Percentiles rank a stretch among this genome's conserved stretches.
Conservation (phyloP, 2,888 invertebrate species). For the Apocheima hispidaria region DNA sequence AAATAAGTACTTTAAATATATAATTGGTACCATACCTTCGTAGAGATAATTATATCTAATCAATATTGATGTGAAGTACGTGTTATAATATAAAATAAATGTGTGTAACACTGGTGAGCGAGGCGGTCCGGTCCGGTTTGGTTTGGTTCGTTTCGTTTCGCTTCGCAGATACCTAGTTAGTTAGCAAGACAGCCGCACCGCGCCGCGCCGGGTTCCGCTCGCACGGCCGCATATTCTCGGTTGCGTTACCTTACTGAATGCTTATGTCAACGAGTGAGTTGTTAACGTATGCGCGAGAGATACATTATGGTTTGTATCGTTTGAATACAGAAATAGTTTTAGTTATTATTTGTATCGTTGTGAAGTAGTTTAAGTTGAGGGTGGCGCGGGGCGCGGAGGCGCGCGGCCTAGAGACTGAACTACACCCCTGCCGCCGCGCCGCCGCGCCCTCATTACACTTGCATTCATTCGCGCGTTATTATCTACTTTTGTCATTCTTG, state of each 20-base stretch:
- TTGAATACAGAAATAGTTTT: conserved; percentile 82
- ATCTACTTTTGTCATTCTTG: conserved; percentile 74
- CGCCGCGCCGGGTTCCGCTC: conserved; percentile 57
- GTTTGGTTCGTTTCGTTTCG: conserved; percentile 11
- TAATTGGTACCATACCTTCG: conserved; percentile 46
- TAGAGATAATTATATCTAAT: conserved; percentile 44
- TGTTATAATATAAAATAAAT: conserved; percentile 40
- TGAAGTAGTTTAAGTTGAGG: conserved; percentile 82
- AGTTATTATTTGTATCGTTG: conserved; percentile 84
- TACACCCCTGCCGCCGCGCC: conserved; percentile 77
- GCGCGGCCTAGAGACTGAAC: conserved; percentile 81
- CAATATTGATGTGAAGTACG: conserved; percentile 46
- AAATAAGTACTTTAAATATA: conserved; percentile 44
- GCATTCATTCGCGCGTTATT: conserved; percentile 74
- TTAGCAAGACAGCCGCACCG: background rate
- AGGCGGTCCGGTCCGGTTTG: conserved; percentile 1
- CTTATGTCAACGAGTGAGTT: conserved; percentile 49
- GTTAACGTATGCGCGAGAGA: conserved; percentile 74
- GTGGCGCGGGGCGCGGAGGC: conserved; percentile 70
- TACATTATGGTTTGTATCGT: conserved; percentile 75
- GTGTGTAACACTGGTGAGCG: conserved; percentile 35
- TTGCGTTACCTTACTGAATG: conserved; percentile 14
- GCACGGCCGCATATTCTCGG: conserved; percentile 46
- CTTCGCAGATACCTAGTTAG: conserved; percentile 18
- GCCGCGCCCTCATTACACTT: conserved; percentile 67